A percentile compares a stretch with the other conserved stretches of the same genome.
Conservation (phyloP, 2,888 invertebrate species). For the Anticlea derivata region DNA sequence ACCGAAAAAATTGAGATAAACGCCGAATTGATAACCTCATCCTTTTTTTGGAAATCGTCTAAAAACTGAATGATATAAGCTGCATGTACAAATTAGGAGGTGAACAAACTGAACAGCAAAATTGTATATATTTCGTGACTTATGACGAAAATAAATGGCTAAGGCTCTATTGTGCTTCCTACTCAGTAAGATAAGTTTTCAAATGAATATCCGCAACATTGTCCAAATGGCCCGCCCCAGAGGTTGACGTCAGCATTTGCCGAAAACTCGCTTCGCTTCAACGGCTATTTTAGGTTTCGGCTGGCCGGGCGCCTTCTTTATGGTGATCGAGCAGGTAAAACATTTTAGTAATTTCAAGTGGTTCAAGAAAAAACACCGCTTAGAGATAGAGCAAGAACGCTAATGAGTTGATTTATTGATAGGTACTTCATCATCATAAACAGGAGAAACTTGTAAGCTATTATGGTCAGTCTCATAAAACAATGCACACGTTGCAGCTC, state of each 20-base stretch:
- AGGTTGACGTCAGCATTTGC: conserved; percentile 68
- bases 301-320: conserved; percentile 57
- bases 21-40: too few relatives aligned
- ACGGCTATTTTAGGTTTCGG: conserved; percentile 63
- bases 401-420: conserved; percentile 5
- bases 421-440: neutral
- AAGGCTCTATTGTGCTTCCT: conserved; percentile 5
- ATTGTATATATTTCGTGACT: neutral
- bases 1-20: too few relatives aligned
- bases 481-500: neutral
- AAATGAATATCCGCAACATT: conserved; percentile 49
- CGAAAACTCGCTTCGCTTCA: conserved; percentile 56
- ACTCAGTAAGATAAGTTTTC: conserved; percentile 29
- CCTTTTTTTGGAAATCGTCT: too few relatives aligned
- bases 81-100: too few relatives aligned
- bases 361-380: conserved; percentile 31
- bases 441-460: neutral
- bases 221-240: conserved; percentile 65
- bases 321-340: conserved; percentile 67
- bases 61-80: too few relatives aligned
- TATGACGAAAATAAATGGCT: neutral
- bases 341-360: conserved; percentile 62
- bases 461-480: neutral
- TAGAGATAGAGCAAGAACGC: conserved; percentile 24
- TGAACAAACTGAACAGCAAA: too few relatives aligned